phyloP scores from a whole-genome alignment of 1,140 invertebrate species.

The Pseudomyrmex cubaensis region DNA sequence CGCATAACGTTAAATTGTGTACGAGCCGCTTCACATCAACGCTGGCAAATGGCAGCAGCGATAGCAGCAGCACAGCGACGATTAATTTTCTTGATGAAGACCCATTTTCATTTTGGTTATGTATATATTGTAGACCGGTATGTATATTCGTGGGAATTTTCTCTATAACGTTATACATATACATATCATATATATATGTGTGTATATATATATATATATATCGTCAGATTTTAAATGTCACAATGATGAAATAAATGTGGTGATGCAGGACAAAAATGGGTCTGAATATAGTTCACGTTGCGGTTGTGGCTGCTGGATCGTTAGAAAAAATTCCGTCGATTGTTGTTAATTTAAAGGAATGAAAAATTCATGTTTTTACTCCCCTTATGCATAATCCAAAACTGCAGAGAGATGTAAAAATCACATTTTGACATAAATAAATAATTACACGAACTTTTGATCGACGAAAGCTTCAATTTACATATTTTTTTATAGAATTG shows the following conservation, averaged over 20 bases:
- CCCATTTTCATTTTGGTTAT: conserved; percentile 5
- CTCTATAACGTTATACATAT: background rate
- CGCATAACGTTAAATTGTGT: conserved; percentile 30
- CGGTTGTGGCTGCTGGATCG: conserved; percentile 16
- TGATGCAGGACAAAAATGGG: conserved; percentile 5
- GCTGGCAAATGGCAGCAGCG: conserved; percentile 29
- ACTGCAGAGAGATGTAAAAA: background rate
- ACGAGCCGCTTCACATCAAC: conserved; percentile 37
- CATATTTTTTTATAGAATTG: background rate
- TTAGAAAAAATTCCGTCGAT: background rate
- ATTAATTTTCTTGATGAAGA: conserved; percentile 34
- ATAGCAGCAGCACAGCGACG: conserved; percentile 64
- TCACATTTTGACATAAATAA: background rate
- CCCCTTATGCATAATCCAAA: background rate
- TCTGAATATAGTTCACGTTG: conserved; percentile 1
- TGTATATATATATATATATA: too few relatives aligned
- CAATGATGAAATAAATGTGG: conserved; percentile 9
- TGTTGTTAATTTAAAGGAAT: background rate
- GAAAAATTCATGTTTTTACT: background rate
- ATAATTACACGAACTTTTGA: background rate
- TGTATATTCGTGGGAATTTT: conserved; percentile 27
- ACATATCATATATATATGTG: too few relatives aligned
- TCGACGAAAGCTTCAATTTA: background rate
- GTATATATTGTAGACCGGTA: conserved; percentile 5
- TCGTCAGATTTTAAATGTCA: conserved; percentile 7